Percentiles rank a stretch among this genome's conserved stretches.
Evolutionary conservation across 2,113 vertebrate genomes (phyloP).

Genomic region (Motacilla tschutschensis): DNA sequence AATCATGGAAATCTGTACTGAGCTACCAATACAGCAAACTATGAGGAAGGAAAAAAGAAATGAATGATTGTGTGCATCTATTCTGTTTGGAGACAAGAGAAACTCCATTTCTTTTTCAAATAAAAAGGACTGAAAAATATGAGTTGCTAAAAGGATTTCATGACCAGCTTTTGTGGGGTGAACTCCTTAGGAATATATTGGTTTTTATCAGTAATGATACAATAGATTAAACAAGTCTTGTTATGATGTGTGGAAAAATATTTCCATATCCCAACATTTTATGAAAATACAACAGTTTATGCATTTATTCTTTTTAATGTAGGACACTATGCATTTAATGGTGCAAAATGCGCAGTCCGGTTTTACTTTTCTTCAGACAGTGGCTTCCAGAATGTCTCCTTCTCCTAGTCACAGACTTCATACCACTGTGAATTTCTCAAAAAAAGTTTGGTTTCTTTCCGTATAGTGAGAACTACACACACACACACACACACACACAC

Average conservation of each 20-base stretch:
- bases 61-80: neutral
- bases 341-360: neutral
- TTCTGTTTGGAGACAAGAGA: neutral
- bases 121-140: neutral
- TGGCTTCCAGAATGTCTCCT: neutral
- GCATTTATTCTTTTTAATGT: neutral
- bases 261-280: neutral
- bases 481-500: fast-evolving
- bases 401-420: neutral
- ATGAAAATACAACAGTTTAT: neutral
- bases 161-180: fast-evolving
- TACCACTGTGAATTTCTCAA: neutral
- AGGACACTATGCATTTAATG: neutral
- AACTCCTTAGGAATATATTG: neutral
- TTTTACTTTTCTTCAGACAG: neutral
- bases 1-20: neutral
- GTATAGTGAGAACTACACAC: neutral
- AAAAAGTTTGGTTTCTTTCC: neutral
- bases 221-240: neutral
- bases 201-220: neutral
- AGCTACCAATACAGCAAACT: neutral
- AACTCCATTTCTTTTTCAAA: neutral
- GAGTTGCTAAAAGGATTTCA: neutral
- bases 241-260: neutral
- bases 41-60: neutral